These are phyloP conservation scores for Hassar affinis DNA, from an alignment of 2,113 vertebrate species.

Conservation along the genomic window DNA sequence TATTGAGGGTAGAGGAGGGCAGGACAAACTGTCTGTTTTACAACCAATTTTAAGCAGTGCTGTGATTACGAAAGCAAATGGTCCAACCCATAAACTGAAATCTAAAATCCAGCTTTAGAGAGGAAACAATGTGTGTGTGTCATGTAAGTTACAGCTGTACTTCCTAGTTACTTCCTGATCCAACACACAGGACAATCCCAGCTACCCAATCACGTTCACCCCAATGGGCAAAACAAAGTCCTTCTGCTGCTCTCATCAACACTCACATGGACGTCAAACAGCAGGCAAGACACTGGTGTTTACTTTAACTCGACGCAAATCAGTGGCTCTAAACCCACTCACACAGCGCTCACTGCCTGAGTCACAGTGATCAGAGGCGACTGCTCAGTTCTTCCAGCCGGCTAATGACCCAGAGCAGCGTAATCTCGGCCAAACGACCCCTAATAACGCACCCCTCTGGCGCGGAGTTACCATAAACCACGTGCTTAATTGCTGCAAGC, in stretches of 20 bases:
- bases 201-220: neutral
- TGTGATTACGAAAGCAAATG: neutral
- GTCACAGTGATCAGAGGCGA: constrained; percentile 42
- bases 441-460: constrained; percentile 44
- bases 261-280: constrained; percentile 28
- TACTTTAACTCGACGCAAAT: constrained; percentile 24
- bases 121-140: neutral
- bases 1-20: neutral
- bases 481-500: constrained; percentile 58
- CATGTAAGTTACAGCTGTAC: constrained; percentile 16
- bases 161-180: constrained; percentile 13
- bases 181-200: neutral
- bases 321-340: constrained; percentile 25
- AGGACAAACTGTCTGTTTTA: neutral
- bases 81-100: neutral
- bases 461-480: constrained; percentile 50
- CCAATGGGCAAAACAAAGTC: constrained; percentile 17
- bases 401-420: constrained; percentile 47
- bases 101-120: neutral
- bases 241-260: constrained; percentile 14
- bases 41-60: neutral
- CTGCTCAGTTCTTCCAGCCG: constrained; percentile 38
- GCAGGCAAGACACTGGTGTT: constrained; percentile 24
- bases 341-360: constrained; percentile 23
- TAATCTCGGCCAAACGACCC: constrained; percentile 44